Evolutionary conservation across 2,113 vertebrate species (phyloP), one percentile per base, ranked within the genome.

Genomic region (Condylura cristata): DNA sequence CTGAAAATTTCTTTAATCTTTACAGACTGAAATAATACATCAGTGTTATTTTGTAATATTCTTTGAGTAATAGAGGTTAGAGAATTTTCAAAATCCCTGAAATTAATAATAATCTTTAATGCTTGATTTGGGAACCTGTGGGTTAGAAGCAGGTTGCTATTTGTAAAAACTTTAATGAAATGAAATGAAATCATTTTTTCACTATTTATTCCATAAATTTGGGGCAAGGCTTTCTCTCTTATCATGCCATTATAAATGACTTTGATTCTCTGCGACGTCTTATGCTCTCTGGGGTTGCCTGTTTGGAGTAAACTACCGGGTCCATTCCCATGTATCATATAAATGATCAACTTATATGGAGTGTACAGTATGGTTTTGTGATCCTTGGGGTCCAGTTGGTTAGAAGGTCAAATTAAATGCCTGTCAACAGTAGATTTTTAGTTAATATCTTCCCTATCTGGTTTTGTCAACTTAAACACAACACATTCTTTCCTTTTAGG

Each of bases 351-450:
- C 74, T 82, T 96, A 82, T 89, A 65, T n/a, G 30, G 63, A 86
- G 84, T 28, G 68, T 92, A 66, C 6, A 39, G 76, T 74, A 85
- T 86, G 72, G 56, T 86, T 95, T 74, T 96, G 51, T 90, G 91
- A 75, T 91, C 87, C 90, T 74, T 66, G 32, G 93, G 37, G 92
- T 63, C 76, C 61, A 68, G 63, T 96, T 94, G 46, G 41, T 93
- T 94, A 24, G 61, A 93, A 96, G 51, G 68, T 70, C 20, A 44
- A 96, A 96, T 94, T 95, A 96, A 97, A 87, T 91, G 58, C 58
- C 78, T 86, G 68, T 90, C 84, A 71, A 63, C 68, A 48, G 26
- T 46, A 61, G 51, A 63, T 79, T 89, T 95, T 97, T 94, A 91
- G 66, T 97, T 91, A 95, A 93, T 96, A 61, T 88, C 81, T 90